Evolutionary conservation across 2,888 invertebrate species (phyloP), one percentile per base, ranked within the genome.

Genomic region (Phortica magna): DNA sequence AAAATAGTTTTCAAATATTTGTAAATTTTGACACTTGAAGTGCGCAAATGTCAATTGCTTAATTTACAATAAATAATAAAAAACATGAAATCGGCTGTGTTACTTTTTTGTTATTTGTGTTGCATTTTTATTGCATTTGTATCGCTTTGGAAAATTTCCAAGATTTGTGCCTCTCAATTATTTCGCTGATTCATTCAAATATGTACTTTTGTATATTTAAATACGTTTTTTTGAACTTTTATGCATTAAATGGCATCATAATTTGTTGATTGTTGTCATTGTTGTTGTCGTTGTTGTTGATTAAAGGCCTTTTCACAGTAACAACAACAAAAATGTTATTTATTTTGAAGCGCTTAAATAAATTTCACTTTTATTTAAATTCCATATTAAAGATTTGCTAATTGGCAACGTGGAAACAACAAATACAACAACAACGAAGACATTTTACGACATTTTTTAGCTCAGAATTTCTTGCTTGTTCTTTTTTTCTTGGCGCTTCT

Each of bases 401-500:
- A 67, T 67, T 67, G n/a, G 39, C 48, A 14, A 71, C 22, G 57
- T 31, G 57, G 42, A 72, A 19, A 72, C 19, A 73, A 73, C 14
- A 48, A 42, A 43, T 43, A 43, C n/a, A 12, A 14, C 5, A 48
- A 48, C 48, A 14, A 48, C 48, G 48, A 5, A 3, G 48, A 48
- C 9, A 48, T 48, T 48, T 48, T 48, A 48, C 14, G 48, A 48
- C 48, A 57, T 72, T 72, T 72, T 22, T 39, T 55, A n/a, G 42
- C 12, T 71, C 12, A 53, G 9, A 53, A n/a, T 53, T 75, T 68
- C 41, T 42, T 72, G 7, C 57, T 31, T 9, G 22, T 19, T 39
- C 7, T 31, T 72, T 72, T 41, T 72, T n/a, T 22, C 57, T 22
- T 17, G 67, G 81, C 64, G 68, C 75, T 77, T 73, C 17, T 2